phyloP scores from a whole-genome alignment of 2,888 invertebrate genomes.

The Teinopalpus imperialis region DNA sequence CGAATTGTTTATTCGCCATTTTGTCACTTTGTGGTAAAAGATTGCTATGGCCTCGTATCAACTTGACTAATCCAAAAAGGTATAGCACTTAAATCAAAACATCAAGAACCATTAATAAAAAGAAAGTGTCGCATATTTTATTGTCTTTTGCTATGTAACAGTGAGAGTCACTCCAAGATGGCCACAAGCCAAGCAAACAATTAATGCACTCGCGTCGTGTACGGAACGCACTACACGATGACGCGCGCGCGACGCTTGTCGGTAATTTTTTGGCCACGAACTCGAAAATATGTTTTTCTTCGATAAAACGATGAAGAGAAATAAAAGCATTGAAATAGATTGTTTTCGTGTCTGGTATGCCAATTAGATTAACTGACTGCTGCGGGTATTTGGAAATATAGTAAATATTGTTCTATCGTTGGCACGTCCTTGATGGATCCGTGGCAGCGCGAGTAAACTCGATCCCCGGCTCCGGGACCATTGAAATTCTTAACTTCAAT shows the following conservation, averaged over 20 bases:
- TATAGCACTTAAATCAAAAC: too few relatives aligned
- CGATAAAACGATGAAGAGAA: constrained; percentile 4
- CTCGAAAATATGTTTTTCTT: constrained; percentile 20
- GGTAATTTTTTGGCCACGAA: constrained; percentile 17
- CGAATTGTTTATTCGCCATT: too few relatives aligned
- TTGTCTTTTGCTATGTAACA: not conserved
- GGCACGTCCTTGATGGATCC: too few relatives aligned
- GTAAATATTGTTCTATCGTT: not conserved
- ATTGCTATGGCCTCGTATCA: too few relatives aligned
- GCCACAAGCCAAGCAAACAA: constrained; percentile 24
- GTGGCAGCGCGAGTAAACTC: too few relatives aligned
- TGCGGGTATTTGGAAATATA: not conserved
- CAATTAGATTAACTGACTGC: too few relatives aligned
- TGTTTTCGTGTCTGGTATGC: constrained; percentile 1
- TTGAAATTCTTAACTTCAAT: too few relatives aligned
- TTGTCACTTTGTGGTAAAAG: too few relatives aligned
- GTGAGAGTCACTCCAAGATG: constrained; percentile 10
- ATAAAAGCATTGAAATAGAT: constrained; percentile 1
- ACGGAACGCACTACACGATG: constrained; percentile 26
- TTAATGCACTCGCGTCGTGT: constrained; percentile 16
- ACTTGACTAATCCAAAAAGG: too few relatives aligned
- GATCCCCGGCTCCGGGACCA: too few relatives aligned
- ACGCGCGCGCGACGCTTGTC: constrained; percentile 21
- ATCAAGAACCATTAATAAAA: too few relatives aligned
- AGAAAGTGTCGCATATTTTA: too few relatives aligned